phyloP scores from a whole-genome alignment of 1,140 invertebrate species.

The Caerostris darwini region DNA sequence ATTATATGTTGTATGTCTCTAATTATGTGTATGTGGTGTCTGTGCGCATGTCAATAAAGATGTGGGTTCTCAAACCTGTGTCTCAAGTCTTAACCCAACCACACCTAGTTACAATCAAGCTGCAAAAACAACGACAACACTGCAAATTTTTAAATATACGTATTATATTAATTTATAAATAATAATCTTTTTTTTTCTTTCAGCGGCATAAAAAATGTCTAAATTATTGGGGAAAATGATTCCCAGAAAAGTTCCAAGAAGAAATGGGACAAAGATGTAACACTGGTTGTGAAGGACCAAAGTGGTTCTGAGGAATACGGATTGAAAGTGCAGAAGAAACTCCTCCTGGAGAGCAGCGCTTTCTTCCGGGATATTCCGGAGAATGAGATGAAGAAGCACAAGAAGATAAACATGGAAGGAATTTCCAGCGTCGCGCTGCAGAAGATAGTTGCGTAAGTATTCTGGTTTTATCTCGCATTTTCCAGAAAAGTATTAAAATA shows the following conservation, averaged over 20 bases:
- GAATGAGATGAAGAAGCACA: neutral
- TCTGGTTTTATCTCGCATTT: neutral
- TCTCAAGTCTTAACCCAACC: too few species aligned
- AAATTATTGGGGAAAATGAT: neutral
- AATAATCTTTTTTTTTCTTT: neutral
- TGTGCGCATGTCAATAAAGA: too few species aligned
- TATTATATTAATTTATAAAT: neutral
- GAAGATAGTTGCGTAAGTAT: slow-evolving; percentile 24
- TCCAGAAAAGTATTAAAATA: neutral
- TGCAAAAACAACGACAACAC: too few species aligned
- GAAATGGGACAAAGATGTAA: neutral
- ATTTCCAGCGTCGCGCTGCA: neutral
- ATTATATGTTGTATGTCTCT: too few species aligned
- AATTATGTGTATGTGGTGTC: too few species aligned
- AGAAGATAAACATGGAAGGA: neutral
- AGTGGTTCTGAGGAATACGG: neutral
- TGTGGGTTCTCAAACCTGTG: too few species aligned
- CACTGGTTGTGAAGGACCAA: neutral
- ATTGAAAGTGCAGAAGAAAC: neutral
- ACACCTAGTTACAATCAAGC: too few species aligned
- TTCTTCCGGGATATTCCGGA: neutral
- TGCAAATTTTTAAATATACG: too few species aligned
- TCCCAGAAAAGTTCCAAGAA: neutral
- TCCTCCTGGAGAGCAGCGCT: slow-evolving; percentile 5
- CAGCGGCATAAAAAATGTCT: neutral